Conservation (phyloP, 2,113 vertebrate species). For the Tursiops truncatus region DNA sequence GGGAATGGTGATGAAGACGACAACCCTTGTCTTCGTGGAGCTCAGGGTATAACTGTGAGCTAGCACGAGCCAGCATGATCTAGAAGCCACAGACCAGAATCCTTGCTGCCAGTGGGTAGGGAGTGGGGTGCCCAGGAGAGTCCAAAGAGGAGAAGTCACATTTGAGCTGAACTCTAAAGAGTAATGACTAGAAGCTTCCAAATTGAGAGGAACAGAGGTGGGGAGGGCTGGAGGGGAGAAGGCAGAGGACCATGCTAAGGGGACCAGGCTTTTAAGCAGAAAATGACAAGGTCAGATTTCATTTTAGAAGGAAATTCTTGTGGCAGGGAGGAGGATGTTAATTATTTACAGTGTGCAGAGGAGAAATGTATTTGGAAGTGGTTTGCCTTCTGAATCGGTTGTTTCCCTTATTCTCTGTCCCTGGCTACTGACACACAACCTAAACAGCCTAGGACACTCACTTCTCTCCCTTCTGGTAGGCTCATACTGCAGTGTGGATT, state of each 20-base stretch:
- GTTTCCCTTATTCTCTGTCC: not conserved
- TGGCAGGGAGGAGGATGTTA: not conserved
- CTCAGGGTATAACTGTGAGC: not conserved
- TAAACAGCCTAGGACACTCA: not conserved
- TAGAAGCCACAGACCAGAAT: not conserved
- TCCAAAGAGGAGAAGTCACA: not conserved
- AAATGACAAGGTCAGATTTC: conserved; percentile 16
- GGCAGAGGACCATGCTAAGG: not conserved
- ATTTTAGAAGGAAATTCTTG: not conserved
- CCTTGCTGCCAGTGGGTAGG: not conserved
- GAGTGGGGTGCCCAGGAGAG: not conserved
- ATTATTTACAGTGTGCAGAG: not conserved
- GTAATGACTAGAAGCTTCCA: not conserved
- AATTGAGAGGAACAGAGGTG: not conserved
- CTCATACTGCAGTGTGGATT: not conserved
- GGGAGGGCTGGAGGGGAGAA: not conserved
- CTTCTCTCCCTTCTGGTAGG: not conserved
- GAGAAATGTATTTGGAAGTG: not conserved
- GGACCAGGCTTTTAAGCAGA: not conserved
- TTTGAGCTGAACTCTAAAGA: not conserved
- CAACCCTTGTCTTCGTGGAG: not conserved
- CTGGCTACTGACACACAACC: not conserved
- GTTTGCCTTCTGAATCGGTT: not conserved
- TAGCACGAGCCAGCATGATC: not conserved
- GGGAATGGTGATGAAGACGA: not conserved